Evolutionary conservation across 2,113 vertebrate species (phyloP), one percentile per base, ranked within the genome.

Genomic region (Chroicocephalus ridibundus): DNA sequence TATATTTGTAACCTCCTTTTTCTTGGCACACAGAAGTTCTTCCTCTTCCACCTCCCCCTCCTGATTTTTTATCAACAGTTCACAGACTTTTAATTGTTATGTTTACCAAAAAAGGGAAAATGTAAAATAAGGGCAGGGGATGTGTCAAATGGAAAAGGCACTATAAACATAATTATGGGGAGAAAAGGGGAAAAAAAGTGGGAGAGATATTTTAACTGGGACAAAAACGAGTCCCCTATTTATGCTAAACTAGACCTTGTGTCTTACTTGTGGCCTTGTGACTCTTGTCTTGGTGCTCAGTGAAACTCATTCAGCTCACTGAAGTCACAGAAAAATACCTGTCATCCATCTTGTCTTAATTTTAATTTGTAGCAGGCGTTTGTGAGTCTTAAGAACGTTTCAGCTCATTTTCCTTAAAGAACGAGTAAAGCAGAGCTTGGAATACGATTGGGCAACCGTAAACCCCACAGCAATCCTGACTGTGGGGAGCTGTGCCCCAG

Each of bases 281-380:
- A 86, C 2, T 1, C 0, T 13, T 62, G 36, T 52, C 34, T 47
- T 29, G 5, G 5, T 81, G 49, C 36, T 74, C 27, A 34, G 0
- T 44, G 15, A 82, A 88, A 66, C 9, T 38, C 36, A 22, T 25
- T 75, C 26, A 40, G 21, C 47, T 80, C 36, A 61, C 11, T 24
- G 15, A 88, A 91, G n/a, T 51, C 40, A 77, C 36, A 90, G 54
- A 80, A 94, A 94, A 77, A 80, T 70, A 29, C 5, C 25, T 57
- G 8, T 40, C 4, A 2, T 76, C 86, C 15, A 18, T n/a, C 34
- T 54, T 42, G 29, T 47, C 19, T 47, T 36, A 42, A 31, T 88
- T 80, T 84, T 77, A 83, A 54, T 51, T 78, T 89, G n/a, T 36
- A 80, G 18, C 11, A 80, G n/a, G 12, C 5, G 15, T 82, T 74